Conservation (phyloP, 37 sponge, comb jelly and placozoan species). For the Hormiphora californensis region DNA sequence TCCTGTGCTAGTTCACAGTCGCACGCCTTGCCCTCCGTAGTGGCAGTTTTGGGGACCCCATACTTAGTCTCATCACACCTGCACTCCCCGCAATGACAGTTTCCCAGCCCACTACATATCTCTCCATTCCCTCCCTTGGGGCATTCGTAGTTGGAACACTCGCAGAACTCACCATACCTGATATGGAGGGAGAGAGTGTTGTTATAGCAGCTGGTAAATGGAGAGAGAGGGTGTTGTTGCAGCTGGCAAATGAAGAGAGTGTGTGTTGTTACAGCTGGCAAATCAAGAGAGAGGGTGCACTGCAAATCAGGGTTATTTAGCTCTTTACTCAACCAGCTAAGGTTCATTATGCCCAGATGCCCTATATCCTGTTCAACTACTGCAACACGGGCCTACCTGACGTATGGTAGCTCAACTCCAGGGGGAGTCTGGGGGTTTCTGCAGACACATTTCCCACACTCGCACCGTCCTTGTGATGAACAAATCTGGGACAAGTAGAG, state of each 20-base stretch:
- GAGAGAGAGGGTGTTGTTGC: too few species aligned
- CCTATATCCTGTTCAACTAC: too few species aligned
- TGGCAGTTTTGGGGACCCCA: slow-evolving; percentile 19
- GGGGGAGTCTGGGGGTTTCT: slow-evolving; percentile 24
- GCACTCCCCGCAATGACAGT: slow-evolving; percentile 40
- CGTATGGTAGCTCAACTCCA: neutral
- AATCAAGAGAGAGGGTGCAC: too few species aligned
- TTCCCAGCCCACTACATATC: slow-evolving; percentile 48
- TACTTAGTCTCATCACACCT: neutral
- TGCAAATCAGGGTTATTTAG: too few species aligned
- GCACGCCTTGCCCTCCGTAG: slow-evolving; percentile 22
- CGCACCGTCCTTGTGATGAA: slow-evolving; percentile 29
- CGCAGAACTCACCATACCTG: slow-evolving; percentile 47
- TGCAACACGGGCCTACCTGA: too few species aligned
- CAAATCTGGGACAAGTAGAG: neutral
- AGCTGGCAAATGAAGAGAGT: too few species aligned
- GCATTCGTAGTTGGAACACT: slow-evolving; percentile 55
- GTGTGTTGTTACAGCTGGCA: too few species aligned
- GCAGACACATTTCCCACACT: slow-evolving; percentile 40
- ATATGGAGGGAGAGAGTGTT: slow-evolving; percentile 35
- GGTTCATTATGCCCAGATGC: too few species aligned
- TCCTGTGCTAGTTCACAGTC: slow-evolving; percentile 16
- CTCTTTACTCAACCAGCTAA: too few species aligned
- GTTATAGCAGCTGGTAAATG: too few species aligned
- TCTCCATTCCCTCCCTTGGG: slow-evolving; percentile 46